Conservation (phyloP, 2,113 vertebrate species). For the Chelonoidis abingdonii region DNA sequence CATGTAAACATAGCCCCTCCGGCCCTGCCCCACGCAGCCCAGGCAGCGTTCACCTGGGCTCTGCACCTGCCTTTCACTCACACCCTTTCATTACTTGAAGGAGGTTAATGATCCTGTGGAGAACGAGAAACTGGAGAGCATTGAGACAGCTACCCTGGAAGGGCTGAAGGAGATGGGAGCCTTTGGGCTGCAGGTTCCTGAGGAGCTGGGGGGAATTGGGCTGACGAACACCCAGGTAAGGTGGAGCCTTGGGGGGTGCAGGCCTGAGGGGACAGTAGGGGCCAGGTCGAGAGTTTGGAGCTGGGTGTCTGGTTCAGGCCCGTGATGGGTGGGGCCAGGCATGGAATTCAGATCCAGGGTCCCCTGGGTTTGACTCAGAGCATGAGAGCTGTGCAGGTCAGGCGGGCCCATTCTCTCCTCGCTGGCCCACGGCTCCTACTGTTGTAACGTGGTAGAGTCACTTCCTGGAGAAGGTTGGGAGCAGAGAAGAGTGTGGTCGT, state of each 20-base stretch:
- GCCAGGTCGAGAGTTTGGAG: too few species aligned
- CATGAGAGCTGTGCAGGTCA: neutral
- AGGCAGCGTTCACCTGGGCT: neutral
- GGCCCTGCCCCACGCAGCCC: neutral
- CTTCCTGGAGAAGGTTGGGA: neutral
- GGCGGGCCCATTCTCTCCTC: neutral
- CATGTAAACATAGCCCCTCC: neutral
- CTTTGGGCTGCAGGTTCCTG: slow-evolving; percentile 91
- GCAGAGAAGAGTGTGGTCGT: neutral
- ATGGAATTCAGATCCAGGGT: neutral
- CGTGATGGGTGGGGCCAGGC: neutral
- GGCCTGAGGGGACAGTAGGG: neutral
- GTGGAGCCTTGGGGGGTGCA: neutral
- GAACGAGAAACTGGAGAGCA: slow-evolving; percentile 86
- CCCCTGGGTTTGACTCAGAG: too few species aligned
- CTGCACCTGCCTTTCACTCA: neutral
- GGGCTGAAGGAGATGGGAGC: slow-evolving; percentile 92
- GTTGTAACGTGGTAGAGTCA: neutral
- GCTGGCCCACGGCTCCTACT: neutral
- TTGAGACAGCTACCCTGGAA: slow-evolving; percentile 86
- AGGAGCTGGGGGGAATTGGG: slow-evolving; percentile 86
- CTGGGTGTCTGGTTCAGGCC: neutral
- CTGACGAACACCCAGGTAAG: slow-evolving; percentile 91
- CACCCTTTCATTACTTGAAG: slow-evolving; percentile 14
- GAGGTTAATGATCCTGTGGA: slow-evolving; percentile 83